These are phyloP conservation scores for Hydrocynus forskahlii DNA, from an alignment of 2,797 vertebrate species.

Conservation along the genomic window DNA sequence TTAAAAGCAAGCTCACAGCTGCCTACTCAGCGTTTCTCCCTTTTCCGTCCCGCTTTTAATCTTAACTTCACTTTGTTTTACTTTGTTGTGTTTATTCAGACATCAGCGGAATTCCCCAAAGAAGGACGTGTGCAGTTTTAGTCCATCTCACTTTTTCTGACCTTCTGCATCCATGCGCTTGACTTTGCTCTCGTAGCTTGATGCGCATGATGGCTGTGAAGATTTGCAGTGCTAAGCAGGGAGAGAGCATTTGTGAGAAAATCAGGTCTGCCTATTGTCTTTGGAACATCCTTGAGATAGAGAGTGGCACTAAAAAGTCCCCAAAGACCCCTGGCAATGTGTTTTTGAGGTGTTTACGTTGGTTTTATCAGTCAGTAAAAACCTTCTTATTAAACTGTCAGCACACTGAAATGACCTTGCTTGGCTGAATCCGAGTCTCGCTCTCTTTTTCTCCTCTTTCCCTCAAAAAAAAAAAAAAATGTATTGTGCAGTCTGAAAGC, in stretches of 20 bases:
- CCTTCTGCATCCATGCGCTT: not conserved
- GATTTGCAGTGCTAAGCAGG: not conserved
- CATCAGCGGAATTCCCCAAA: not conserved
- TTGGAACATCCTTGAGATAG: conserved; percentile 25
- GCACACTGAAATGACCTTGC: conserved; percentile 6
- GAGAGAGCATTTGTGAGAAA: not conserved
- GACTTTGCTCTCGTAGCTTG: not conserved
- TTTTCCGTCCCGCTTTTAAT: conserved; percentile 27
- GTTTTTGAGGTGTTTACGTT: conserved; percentile 15
- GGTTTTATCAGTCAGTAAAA: conserved; percentile 30
- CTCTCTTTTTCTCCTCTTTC: not conserved
- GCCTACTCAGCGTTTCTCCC: not conserved
- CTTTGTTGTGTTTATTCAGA: conserved; percentile 10
- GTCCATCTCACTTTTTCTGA: not conserved
- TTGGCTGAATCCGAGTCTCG: not conserved
- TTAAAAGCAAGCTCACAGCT: not conserved
- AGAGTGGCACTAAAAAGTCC: conserved; percentile 17
- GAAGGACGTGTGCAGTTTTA: not conserved
- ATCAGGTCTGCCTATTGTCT: conserved; percentile 7
- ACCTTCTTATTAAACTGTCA: conserved; percentile 36
- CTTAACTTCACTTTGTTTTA: not conserved
- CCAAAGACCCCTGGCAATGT: not conserved
- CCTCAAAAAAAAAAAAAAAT: not conserved
- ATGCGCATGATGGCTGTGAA: not conserved
- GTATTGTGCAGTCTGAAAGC: conserved; percentile 35